Evolutionary conservation across 2,797 vertebrate species (phyloP), one percentile per base, ranked within the genome.

Genomic region (Sandelia bainsii): DNA sequence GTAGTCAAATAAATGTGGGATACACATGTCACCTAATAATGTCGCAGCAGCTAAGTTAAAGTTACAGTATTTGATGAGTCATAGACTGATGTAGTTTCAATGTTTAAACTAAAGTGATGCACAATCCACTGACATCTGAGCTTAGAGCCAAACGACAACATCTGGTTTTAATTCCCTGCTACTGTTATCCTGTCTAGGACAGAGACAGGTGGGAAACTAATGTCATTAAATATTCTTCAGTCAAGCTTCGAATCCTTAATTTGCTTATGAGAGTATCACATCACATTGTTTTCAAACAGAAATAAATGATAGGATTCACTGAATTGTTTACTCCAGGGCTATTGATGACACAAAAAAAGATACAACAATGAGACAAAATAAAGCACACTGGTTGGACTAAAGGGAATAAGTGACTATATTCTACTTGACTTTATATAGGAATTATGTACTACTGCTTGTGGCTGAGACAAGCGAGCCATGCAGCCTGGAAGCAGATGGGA

Each of bases 401-500:
- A 75, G 58, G 61, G 48, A 79, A 58, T 32, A 32, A 60, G n/a
- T 65, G n/a, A 66, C 77, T 83, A 46, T 42, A 57, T 53, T 76
- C 79, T 85, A 82, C 40, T 69, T 45, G 0, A 54, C 37, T 48
- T 19, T 46, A 34, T 74, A 56, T 13, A 58, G 71, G 56, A 57
- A 64, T 69, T 25, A 66, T 52, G 50, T 39, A 54, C 86, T 86
- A 84, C 69, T 78, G 69, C 68, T 65, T 72, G 72, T 59, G 88
- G 87, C 85, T 86, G 85, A 86, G 71, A 86, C 80, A 57, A 77
- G 51, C 84, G 86, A 94, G 83, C 86, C 96, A 96, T 97, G 96
- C 96, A 96, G 94, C 93, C 93, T 95, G 90, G 91, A 94, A 96
- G 96, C 95, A 84, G 70, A 92, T 86, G 90, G 80, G 85, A 90